A percentile compares a stretch with the other conserved stretches of the same genome.
Conservation (phyloP, 2,888 invertebrate species). For the Trachelus iudaicus region DNA sequence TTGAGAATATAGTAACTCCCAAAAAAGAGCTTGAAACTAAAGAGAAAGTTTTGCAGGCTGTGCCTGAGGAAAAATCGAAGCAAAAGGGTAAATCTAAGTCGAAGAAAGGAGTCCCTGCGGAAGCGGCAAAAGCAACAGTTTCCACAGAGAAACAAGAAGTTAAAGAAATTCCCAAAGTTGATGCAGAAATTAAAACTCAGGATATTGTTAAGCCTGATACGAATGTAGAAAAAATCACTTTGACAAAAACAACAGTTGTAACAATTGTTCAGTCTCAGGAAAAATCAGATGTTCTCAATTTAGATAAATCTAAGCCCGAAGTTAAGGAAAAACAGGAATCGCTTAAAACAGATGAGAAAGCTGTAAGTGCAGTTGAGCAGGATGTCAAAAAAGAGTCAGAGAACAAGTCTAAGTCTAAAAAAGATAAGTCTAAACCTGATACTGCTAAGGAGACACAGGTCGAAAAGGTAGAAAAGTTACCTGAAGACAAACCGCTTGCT, state of each 20-base stretch:
- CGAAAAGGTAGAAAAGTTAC: conserved; percentile 11
- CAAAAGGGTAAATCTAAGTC: conserved; percentile 31
- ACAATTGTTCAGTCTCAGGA: neutral
- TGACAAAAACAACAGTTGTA: neutral
- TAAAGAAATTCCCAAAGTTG: neutral
- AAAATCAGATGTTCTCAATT: neutral
- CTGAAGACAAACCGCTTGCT: conserved; percentile 23
- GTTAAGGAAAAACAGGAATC: neutral
- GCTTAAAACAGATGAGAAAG: neutral
- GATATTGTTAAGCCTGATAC: neutral
- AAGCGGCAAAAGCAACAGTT: neutral
- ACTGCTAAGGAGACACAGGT: conserved; percentile 7
- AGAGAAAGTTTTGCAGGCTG: neutral
- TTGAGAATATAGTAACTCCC: neutral
- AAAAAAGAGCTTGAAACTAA: conserved; percentile 6
- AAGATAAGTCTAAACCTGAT: conserved; percentile 18
- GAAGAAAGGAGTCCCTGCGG: conserved; percentile 16
- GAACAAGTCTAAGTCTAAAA: conserved; percentile 8
- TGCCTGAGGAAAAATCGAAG: conserved; percentile 22
- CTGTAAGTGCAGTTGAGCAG: neutral
- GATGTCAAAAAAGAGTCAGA: neutral
- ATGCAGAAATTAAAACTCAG: neutral
- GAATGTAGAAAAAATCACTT: neutral
- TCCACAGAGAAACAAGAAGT: conserved; percentile 11
- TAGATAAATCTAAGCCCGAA: neutral